Conservation (phyloP, 2,113 vertebrate species). For the Pardalotus punctatus region DNA sequence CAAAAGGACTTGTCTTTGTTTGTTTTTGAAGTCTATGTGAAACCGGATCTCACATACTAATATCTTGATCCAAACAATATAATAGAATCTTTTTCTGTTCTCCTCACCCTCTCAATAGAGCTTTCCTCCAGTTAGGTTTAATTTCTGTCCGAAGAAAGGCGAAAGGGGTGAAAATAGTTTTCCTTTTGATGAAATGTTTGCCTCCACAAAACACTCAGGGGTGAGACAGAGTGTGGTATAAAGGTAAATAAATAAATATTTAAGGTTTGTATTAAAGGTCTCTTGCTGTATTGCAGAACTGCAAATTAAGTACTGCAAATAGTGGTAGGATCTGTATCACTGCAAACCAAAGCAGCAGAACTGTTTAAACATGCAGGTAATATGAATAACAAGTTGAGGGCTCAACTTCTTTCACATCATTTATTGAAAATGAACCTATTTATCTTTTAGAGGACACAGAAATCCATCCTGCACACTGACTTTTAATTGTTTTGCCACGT, state of each 20-base stretch:
- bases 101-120: slow-evolving; percentile 22
- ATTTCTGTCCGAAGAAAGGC: neutral
- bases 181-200: neutral
- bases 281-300: neutral
- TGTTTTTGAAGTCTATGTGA: slow-evolving; percentile 62
- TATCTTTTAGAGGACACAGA: neutral
- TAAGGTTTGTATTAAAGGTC: neutral
- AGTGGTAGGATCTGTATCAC: neutral
- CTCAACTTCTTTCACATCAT: neutral
- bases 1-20: slow-evolving; percentile 48
- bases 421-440: neutral
- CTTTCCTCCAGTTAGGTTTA: slow-evolving; percentile 6
- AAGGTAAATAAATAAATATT: neutral
- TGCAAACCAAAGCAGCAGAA: neutral
- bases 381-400: neutral
- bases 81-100: slow-evolving; percentile 26
- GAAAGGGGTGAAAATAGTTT: neutral
- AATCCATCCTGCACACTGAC: neutral
- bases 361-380: neutral
- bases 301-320: neutral
- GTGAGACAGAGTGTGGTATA: fast-evolving
- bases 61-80: slow-evolving; percentile 49
- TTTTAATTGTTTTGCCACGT: neutral
- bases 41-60: slow-evolving; percentile 66
- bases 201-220: neutral